phyloP scores from a whole-genome alignment of 2,797 vertebrate species.

The Myiotriccus ornatus region DNA sequence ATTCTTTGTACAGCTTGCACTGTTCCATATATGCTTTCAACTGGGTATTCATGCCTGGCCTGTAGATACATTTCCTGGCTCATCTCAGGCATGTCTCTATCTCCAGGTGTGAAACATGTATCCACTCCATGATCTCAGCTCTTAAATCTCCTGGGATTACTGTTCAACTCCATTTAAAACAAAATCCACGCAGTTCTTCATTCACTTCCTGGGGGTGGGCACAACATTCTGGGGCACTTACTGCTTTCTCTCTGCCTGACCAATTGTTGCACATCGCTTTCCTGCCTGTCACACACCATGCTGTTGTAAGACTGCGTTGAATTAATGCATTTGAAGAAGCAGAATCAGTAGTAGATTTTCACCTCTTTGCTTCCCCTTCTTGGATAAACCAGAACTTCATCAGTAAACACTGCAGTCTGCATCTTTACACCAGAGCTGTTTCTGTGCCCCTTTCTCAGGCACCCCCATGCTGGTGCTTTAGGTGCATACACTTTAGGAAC shows the following conservation, averaged over 20 bases:
- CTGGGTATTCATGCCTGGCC: conserved; percentile 33
- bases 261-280: neutral
- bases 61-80: conserved; percentile 58
- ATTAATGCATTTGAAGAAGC: neutral
- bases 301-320: neutral
- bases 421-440: neutral
- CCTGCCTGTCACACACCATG: neutral
- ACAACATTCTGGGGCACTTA: neutral
- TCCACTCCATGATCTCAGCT: conserved; percentile 38
- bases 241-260: neutral
- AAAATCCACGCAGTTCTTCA: conserved; percentile 1
- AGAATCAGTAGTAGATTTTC: neutral
- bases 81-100: conserved; percentile 60
- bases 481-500: neutral
- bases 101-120: conserved; percentile 55
- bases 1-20: conserved; percentile 4
- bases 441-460: neutral
- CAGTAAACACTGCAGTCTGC: neutral
- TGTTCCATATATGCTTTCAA: conserved; percentile 21
- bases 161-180: conserved; percentile 45
- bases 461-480: rapidly evolving
- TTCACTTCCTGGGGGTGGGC: neutral
- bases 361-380: neutral
- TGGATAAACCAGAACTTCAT: neutral
- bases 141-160: conserved; percentile 42